Base-by-base conservation (phyloP, 2,113 vertebrate genomes). In the Hirundichthys speculiger region DNA sequence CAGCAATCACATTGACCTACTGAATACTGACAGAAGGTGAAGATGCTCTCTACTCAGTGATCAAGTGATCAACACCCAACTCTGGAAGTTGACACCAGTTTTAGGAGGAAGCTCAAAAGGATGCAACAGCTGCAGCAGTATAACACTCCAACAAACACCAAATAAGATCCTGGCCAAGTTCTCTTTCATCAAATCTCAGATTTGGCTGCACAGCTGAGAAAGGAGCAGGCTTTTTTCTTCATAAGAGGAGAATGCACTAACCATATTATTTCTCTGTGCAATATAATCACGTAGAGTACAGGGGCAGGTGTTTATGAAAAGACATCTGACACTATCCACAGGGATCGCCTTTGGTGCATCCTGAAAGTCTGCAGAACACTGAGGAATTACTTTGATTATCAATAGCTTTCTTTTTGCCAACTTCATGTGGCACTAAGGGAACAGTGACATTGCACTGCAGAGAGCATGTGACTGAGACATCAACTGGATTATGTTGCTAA, bases 301-400 rank as follows among this genome's bases (percentile, higher is more conserved):
- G 25, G 47, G 16, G n/a, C 30, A 56, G 43, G n/a, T 41, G 52
- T 56, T 48, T 9, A 14, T 49, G 21, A 56, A 65, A 54, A 40
- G 42, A 25, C 21, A 11, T 56, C 19, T 66, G 64, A 66, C 53
- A 54, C 21, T 6, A 40, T 66, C 34, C 52, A 55, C 63, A 48
- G 64, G 13, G 64, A 53, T 10, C 6, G 49, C 49, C 24, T 62
- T 47, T 47, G 42, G 67, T 48, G 59, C 43, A 40, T 54, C 50
- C 30, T 22, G 50, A 34, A 40, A 53, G 40, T n/a, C 34, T 46
- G 40, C 14, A 14, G 49, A 61, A 48, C 40, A 59, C 34, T 24
- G 49, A 54, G 45, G 48, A 54, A 53, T 5, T 6, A 61, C 50
- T 47, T 62, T 12, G 68, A 62, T 70, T 34, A 62, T 70, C 56